These are phyloP conservation scores for Alaudala cheleensis DNA, from an alignment of 2,113 vertebrate genomes.

Conservation along the genomic window DNA sequence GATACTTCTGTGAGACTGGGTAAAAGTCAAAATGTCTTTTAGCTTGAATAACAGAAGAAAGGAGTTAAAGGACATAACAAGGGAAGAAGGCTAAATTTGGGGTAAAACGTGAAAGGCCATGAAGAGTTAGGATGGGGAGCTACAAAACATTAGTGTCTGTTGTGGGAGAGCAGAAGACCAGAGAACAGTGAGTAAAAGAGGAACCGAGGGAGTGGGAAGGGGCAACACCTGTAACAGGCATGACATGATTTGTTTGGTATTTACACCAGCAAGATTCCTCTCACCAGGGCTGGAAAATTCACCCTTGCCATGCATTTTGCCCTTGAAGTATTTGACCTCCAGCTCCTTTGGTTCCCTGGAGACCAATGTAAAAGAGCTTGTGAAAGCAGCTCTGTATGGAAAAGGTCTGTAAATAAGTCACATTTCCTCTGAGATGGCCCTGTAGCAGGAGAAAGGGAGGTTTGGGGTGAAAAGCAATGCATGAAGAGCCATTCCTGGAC, in stretches of 20 bases:
- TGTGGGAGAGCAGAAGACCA: not conserved
- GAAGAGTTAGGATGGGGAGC: not conserved
- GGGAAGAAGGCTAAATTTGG: not conserved
- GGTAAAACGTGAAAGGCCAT: not conserved
- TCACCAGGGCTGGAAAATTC: not conserved
- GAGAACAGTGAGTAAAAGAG: not conserved
- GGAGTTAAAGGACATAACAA: not conserved
- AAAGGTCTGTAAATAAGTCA: not conserved
- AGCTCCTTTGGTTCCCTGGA: not conserved
- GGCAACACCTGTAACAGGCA: not conserved
- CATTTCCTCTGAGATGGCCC: not conserved
- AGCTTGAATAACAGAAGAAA: not conserved
- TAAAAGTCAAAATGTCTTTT: not conserved
- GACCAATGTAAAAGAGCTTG: not conserved
- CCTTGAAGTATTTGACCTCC: slow-evolving; percentile 3
- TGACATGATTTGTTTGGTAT: not conserved
- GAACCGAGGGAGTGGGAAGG: not conserved
- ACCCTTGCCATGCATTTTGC: not conserved
- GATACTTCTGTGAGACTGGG: not conserved
- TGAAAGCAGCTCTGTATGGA: not conserved
- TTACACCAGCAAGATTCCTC: not conserved
- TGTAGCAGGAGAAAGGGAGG: not conserved
- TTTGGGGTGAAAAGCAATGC: not conserved
- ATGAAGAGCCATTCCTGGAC: not conserved
- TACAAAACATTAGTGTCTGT: not conserved